Percentiles rank a stretch among this genome's conserved stretches.
These are phyloP conservation scores for Procapra przewalskii DNA, from an alignment of 2,113 vertebrate species.

Conservation along the genomic window DNA sequence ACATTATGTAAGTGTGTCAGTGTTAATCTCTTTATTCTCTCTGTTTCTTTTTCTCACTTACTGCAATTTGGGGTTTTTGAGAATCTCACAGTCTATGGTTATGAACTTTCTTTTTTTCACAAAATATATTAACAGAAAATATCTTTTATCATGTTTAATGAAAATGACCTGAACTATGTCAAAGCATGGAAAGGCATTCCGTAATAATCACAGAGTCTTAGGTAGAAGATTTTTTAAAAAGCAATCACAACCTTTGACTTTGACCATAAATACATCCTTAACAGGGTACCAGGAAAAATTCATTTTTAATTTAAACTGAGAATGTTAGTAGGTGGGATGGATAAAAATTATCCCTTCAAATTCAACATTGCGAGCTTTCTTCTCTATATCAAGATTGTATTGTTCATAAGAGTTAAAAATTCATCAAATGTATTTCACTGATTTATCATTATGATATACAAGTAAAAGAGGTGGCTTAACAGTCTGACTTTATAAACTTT, in stretches of 20 bases:
- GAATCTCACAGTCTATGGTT: not conserved
- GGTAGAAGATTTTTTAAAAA: not conserved
- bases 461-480: not conserved
- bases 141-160: not conserved
- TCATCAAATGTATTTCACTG: not conserved
- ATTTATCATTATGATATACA: not conserved
- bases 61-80: not conserved
- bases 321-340: not conserved
- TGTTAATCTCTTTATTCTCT: not conserved
- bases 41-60: not conserved
- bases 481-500: not conserved
- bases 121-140: not conserved
- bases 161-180: not conserved
- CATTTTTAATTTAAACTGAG: not conserved
- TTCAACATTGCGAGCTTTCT: not conserved
- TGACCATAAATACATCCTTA: not conserved
- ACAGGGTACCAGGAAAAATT: not conserved
- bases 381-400: not conserved
- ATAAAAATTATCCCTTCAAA: not conserved
- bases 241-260: not conserved
- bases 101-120: not conserved
- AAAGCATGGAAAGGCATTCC: not conserved
- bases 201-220: not conserved
- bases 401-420: not conserved
- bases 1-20: not conserved